Conservation (phyloP, 2,113 vertebrate species). For the Myrmecophaga tridactyla region DNA sequence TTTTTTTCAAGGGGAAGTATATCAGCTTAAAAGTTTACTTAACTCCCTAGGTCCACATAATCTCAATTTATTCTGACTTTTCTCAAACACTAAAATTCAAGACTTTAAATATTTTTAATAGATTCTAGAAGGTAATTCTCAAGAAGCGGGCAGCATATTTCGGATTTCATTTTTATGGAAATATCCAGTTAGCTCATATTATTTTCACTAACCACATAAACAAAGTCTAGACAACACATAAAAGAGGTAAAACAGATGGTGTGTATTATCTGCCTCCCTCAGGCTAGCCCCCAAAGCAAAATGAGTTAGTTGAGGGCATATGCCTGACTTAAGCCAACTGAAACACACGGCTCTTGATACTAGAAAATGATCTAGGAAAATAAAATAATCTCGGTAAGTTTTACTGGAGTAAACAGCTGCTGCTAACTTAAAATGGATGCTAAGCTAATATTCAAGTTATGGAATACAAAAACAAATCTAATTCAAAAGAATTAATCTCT, state of each 20-base stretch:
- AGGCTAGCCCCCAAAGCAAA: neutral
- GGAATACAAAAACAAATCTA: conserved; percentile 5
- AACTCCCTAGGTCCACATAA: neutral
- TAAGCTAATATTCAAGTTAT: neutral
- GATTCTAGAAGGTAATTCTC: neutral
- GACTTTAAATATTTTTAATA: neutral
- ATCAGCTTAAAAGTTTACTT: conserved; percentile 24
- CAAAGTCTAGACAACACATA: neutral
- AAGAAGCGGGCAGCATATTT: neutral
- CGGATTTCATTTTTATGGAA: neutral
- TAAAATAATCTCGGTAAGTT: neutral
- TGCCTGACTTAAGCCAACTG: neutral
- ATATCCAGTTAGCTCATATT: neutral
- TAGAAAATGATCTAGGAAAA: conserved; percentile 6
- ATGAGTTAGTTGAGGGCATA: neutral
- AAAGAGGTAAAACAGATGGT: neutral
- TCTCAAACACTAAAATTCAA: conserved; percentile 48
- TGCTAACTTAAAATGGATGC: neutral
- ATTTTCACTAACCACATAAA: neutral
- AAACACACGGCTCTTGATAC: neutral
- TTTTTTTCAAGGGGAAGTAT: conserved; percentile 24
- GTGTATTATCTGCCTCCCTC: neutral
- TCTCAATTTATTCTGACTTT: conserved; percentile 35
- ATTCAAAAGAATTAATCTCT: conserved; percentile 31
- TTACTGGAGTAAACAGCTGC: neutral